These are phyloP conservation scores for Dinocampus coccinellae DNA, from an alignment of 2,888 invertebrate species.

Conservation along the genomic window DNA sequence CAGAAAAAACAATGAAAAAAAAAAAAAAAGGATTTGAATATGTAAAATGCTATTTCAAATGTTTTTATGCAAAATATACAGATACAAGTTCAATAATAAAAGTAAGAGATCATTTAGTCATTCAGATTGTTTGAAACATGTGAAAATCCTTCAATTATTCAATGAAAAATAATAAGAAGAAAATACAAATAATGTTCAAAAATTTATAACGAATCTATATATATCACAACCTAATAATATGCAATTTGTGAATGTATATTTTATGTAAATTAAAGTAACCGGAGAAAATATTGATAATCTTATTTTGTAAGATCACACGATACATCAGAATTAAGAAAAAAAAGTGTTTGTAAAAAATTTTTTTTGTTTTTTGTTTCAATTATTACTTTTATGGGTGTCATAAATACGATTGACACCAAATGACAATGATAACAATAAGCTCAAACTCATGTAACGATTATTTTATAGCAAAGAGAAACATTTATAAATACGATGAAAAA, in stretches of 20 bases:
- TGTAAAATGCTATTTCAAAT: neutral
- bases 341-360: neutral
- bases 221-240: neutral
- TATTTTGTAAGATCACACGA: neutral
- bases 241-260: neutral
- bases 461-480: conserved; percentile 38
- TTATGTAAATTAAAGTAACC: neutral
- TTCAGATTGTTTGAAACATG: neutral
- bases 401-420: conserved; percentile 23
- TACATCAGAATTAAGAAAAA: neutral
- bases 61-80: neutral
- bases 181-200: neutral
- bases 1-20: neutral
- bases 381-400: neutral
- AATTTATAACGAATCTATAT: neutral
- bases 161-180: neutral
- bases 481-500: neutral
- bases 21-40: neutral
- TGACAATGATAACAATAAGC: conserved; percentile 30
- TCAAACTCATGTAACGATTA: conserved; percentile 37
- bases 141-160: neutral
- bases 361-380: neutral
- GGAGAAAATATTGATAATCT: neutral
- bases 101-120: neutral
- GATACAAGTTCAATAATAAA: neutral